Evolutionary conservation across 2,797 vertebrate species (phyloP), one percentile per base, ranked within the genome.

Genomic region (Pangasius krempfi): DNA sequence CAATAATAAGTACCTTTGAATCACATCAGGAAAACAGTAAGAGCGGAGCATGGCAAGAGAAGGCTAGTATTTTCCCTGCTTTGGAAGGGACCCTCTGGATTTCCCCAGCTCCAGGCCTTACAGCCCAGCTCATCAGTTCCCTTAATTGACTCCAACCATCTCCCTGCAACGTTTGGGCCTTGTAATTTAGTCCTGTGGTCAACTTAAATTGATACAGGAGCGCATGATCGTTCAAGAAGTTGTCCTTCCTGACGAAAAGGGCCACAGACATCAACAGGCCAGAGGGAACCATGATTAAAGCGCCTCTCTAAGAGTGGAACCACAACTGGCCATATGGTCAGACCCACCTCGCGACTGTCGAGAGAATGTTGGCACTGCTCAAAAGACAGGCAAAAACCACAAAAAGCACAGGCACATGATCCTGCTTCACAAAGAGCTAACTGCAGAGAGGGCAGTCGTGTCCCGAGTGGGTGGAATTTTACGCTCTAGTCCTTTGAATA

Each of bases 181-280:
- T 95, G 94, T 96, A 95, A 96, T 96, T 96, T 95, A 86, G 94
- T 90, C 86, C 91, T 95, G 95, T 80, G 95, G 95, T 93, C 83
- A 90, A 91, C 92, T 94, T 93, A 92, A 37, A 93, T 93, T 85
- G 94, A 94, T 92, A 94, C 80, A 91, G 93, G 91, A 95, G 93
- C 92, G 94, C 94, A 93, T 94, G 94, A 95, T 95, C 94, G 93
- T 91, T 76, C 88, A 92, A 95, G 95, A 94, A 94, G 95, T 95
- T 91, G 93, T 94, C 95, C 90, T 93, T 92, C 47, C 33, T 68
- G 50, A 13, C 68, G 91, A 91, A 89, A 89, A 93, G 66, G 92
- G 90, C 93, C 94, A 79, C 91, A 90, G 91, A 92, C 88, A 90
- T 92, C 89, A 93, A 88, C 90, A 47, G 86, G 88, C 93, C 91